A percentile compares a stretch with the other conserved stretches of the same genome.
Conservation (phyloP, 2,888 invertebrate species). For the Ichneumoninae sp. region DNA sequence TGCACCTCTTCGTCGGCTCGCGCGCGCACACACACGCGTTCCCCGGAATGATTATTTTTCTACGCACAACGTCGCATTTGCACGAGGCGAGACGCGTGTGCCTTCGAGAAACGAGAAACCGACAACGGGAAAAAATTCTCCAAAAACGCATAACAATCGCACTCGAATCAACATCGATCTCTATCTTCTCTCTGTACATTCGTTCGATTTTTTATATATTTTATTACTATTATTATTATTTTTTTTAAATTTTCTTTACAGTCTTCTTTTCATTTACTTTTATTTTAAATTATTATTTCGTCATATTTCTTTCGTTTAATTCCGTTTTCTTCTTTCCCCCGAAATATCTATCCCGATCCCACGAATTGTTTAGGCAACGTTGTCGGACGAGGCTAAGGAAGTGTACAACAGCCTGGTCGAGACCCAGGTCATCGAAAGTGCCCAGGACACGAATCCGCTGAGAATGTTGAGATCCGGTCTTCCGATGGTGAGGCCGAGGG, state of each 20-base stretch:
- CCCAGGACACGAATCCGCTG: conserved; percentile 86
- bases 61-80: conserved; percentile 58
- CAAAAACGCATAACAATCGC: conserved; percentile 36
- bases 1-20: conserved; percentile 2
- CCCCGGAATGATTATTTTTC: conserved; percentile 59
- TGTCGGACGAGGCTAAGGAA: conserved; percentile 95
- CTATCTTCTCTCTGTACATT: conserved; percentile 2
- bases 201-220: neutral
- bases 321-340: conserved; percentile 74
- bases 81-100: conserved; percentile 54
- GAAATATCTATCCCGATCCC: conserved; percentile 72
- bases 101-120: conserved; percentile 7
- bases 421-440: conserved; percentile 82
- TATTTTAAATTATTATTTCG: conserved; percentile 71
- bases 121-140: conserved; percentile 5
- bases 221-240: no score
- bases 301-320: conserved; percentile 67
- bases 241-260: conserved; percentile 53
- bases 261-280: conserved; percentile 36
- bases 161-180: conserved; percentile 43
- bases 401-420: conserved; percentile 97
- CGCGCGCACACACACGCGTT: conserved; percentile 30
- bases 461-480: conserved; percentile 88
- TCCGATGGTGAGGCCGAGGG: conserved; percentile 86
- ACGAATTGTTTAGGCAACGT: conserved; percentile 88